Conservation (phyloP, 2,888 invertebrate genomes). For the Aspidiotus destructor region DNA sequence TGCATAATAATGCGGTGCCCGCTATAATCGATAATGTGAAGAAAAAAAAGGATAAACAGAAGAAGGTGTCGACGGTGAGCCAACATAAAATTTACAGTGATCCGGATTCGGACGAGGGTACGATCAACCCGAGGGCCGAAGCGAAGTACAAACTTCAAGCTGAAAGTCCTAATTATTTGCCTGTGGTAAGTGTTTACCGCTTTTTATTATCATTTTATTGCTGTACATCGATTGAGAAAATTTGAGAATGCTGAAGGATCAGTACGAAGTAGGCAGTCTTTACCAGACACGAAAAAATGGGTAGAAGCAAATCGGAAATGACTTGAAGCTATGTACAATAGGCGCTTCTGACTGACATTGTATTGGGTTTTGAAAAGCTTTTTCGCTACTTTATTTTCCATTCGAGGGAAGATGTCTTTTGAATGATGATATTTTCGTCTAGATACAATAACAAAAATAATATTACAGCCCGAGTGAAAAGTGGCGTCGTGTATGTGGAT, state of each 20-base stretch:
- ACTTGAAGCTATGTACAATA: too few species aligned
- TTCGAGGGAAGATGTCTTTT: too few species aligned
- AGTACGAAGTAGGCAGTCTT: too few species aligned
- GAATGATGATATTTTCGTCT: too few species aligned
- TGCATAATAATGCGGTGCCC: slow-evolving; percentile 37
- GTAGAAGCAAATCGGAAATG: too few species aligned
- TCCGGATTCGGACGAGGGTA: slow-evolving; percentile 22
- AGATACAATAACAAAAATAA: too few species aligned
- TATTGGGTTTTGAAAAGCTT: too few species aligned
- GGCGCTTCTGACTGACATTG: too few species aligned
- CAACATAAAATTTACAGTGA: slow-evolving; percentile 27
- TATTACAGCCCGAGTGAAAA: too few species aligned
- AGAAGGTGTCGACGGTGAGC: slow-evolving; percentile 32
- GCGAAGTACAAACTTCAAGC: slow-evolving; percentile 34
- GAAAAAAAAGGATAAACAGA: slow-evolving; percentile 34
- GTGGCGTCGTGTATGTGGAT: not conserved
- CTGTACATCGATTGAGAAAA: not conserved
- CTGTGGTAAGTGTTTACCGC: slow-evolving; percentile 18
- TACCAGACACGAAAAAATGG: too few species aligned
- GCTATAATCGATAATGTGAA: slow-evolving; percentile 35
- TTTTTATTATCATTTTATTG: not conserved
- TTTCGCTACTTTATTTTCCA: too few species aligned
- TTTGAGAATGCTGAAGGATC: not conserved
- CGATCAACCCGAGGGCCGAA: slow-evolving; percentile 29
- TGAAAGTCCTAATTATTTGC: slow-evolving; percentile 22